phyloP scores from a whole-genome alignment of 2,113 vertebrate species.

The Hystrix brachyura region DNA sequence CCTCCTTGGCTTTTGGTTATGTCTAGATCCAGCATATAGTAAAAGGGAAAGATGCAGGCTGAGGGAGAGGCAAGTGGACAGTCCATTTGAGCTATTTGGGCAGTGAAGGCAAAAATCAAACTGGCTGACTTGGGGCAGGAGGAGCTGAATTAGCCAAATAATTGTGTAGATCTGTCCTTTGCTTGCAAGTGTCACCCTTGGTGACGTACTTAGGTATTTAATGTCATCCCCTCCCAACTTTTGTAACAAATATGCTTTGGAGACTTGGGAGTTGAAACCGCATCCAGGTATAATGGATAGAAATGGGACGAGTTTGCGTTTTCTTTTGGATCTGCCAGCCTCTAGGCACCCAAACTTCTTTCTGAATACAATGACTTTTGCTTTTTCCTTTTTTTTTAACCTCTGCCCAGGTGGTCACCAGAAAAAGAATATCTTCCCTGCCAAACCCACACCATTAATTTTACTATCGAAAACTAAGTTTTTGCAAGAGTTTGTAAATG shows the following conservation, averaged over 20 bases:
- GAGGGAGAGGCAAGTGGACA: not conserved
- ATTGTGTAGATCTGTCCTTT: not conserved
- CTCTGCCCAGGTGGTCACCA: not conserved
- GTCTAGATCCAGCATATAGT: not conserved
- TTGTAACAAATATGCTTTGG: constrained; percentile 1
- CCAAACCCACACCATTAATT: not conserved
- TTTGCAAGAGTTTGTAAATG: not conserved
- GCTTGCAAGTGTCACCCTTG: not conserved
- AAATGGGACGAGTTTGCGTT: not conserved
- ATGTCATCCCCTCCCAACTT: not conserved
- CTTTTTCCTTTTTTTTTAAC: not conserved
- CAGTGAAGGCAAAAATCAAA: not conserved
- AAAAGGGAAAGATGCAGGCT: not conserved
- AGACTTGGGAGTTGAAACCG: not conserved
- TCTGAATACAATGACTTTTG: not conserved
- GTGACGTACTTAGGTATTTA: not conserved
- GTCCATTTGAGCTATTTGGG: not conserved
- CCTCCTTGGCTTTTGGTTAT: not conserved
- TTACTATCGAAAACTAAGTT: constrained; percentile 2
- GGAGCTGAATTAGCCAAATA: constrained; percentile 16
- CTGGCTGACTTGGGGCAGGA: not conserved
- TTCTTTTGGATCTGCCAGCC: not conserved
- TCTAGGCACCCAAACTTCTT: not conserved
- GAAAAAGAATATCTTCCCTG: not conserved
- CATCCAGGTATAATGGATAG: not conserved